Base-by-base conservation (phyloP, 92 coral and sea anemone species). In the Diadumene lineata region DNA sequence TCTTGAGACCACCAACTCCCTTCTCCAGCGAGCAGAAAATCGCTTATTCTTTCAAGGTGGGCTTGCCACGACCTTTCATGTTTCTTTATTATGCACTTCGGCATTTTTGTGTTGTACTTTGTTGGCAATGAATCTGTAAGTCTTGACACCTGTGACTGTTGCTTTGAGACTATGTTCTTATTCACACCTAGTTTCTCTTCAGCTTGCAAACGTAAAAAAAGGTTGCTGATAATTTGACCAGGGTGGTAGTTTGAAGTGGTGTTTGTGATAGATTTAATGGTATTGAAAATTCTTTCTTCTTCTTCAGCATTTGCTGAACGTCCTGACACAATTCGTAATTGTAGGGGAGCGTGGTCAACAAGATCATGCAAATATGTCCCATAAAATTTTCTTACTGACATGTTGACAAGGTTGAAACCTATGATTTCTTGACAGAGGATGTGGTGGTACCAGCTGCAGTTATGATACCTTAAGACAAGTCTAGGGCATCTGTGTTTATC, bases 21-120 rank as follows among this genome's bases (percentile, higher is more conserved):
- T n/a, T n/a, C n/a, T 62, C 60, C 80, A n/a, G 79, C 84, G 7
- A 65, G 70, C 60, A 74, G 60, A 43, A 74, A 81, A 44, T 81
- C 85, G 38, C 74, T 30, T 15, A 81, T 81, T 30, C 81, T 0
- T 55, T 63, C 73, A n/a, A 80, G 46, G 33, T 80, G 85, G 28
- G 73, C 85, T 43, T 73, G 85, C 81, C 81, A 81, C 56, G 64
- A 58, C 13, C 56, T 32, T 60, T 16, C 27, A 65, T 50, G 53
- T 17, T 34, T 43, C 26, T 72, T 46, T 1, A 18, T 51, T 11
- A 80, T 71, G 62, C 61, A 72, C 28, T 31, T 30, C 11, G 72
- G 72, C 4, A n/a, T 1, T 68, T n/a, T 76, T 55, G 10, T 68
- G 27, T 22, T n/a, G n/a, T n/a, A 43, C 2, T 68, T 66, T 3